These are phyloP conservation scores for Mustela erminea DNA, from an alignment of 2,797 vertebrate genomes.

Conservation along the genomic window DNA sequence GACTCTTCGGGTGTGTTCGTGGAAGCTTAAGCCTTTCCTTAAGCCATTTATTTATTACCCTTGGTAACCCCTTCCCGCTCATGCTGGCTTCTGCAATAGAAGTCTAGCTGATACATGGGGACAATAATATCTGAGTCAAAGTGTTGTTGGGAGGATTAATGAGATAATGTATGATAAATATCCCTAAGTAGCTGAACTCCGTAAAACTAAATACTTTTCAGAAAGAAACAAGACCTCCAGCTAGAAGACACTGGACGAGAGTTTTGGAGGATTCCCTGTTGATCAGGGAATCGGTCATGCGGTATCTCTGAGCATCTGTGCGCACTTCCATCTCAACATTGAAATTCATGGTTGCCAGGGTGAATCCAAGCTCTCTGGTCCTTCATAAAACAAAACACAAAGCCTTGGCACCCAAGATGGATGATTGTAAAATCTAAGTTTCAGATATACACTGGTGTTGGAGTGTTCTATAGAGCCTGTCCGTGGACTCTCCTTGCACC, in stretches of 20 bases:
- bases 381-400: neutral
- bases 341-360: neutral
- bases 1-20: neutral
- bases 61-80: neutral
- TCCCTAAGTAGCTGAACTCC: neutral
- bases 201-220: conserved; percentile 19
- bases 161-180: neutral
- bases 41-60: conserved; percentile 24
- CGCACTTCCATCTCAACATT: neutral
- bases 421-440: neutral
- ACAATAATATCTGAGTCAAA: neutral
- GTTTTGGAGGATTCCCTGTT: neutral
- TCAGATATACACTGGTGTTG: neutral
- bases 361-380: neutral
- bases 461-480: neutral
- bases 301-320: neutral
- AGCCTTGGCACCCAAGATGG: neutral
- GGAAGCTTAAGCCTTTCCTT: neutral
- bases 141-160: neutral
- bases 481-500: neutral
- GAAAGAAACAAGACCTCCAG: conserved; percentile 7
- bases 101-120: neutral
- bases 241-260: neutral
- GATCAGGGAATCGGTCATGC: neutral
- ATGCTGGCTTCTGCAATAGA: neutral